phyloP scores from a whole-genome alignment of 2,888 invertebrate species.

The Spialia ferax region DNA sequence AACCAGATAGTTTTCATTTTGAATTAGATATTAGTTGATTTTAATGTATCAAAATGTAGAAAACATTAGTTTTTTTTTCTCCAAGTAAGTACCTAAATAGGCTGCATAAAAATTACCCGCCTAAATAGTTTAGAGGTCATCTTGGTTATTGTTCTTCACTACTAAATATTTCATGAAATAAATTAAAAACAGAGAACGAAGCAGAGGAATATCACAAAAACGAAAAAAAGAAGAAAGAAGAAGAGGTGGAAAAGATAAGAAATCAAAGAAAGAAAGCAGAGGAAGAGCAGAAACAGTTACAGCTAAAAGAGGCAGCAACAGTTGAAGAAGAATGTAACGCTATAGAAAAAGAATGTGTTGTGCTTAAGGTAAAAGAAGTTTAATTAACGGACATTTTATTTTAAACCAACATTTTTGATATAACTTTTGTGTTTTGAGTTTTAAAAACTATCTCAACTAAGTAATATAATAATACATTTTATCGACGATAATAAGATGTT shows the following conservation, averaged over 20 bases:
- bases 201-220: conserved; percentile 53
- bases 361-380: conserved; percentile 62
- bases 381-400: background rate
- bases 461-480: too few species aligned
- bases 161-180: background rate
- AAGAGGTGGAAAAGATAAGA: conserved; percentile 55
- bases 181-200: conserved; percentile 36
- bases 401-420: too few species aligned
- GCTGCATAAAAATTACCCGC: too few species aligned
- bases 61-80: too few species aligned
- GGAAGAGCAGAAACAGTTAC: conserved; percentile 56
- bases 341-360: conserved; percentile 68
- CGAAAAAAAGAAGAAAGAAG: conserved; percentile 61
- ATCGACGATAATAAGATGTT: too few species aligned
- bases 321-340: conserved; percentile 63
- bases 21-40: too few species aligned
- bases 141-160: background rate
- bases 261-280: conserved; percentile 56
- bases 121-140: too few species aligned
- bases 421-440: too few species aligned
- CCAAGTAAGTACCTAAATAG: too few species aligned
- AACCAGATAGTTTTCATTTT: too few species aligned
- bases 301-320: conserved; percentile 54
- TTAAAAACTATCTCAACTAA: too few species aligned
- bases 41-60: too few species aligned